Base-by-base conservation (phyloP, 2,113 vertebrate genomes). In the Notarius lentiginosus region DNA sequence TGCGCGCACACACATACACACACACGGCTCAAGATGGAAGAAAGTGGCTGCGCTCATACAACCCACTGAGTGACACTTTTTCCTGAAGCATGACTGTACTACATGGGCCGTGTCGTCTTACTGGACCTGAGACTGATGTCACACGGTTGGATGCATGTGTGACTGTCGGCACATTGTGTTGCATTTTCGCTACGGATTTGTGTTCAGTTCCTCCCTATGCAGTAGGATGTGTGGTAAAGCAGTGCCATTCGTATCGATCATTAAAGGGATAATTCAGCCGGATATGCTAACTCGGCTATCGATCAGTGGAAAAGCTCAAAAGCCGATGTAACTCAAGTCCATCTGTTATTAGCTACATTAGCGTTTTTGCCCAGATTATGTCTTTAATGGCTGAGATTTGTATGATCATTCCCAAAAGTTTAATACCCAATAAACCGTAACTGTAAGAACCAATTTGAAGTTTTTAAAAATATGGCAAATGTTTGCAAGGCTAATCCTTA, bases 401-500 rank as follows among this genome's bases (percentile, higher is more conserved):
- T 61, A 49, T 82, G 30, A 83, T 79, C 27, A 79, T 24, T 85
- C 73, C 79, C 55, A 1, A n/a, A 66, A 9, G 79, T 79, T 18
- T 79, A 73, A 79, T 47, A 68, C 80, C n/a, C 66, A 86, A 87
- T 87, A 87, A 83, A 87, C 9, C 22, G 1, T 60, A 34, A 65
- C 5, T 70, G 5, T 75, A 65, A 76, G 56, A 63, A 65, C 47
- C 0, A 20, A 81, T 85, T n/a, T 55, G 20, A 82, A 84, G 34
- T 41, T 47, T 76, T 61, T 53, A 61, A 79, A 41, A 63, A 65
- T 47, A 15, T 63, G 22, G 5, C 68, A 18, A 17, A 56, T 6
- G 27, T 41, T 41, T 60, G 27, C 17, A 60, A 41, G 17, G 27
- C 10, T n/a, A 6, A 18, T 24, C 56, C 27, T 47, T 12, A 24